These are phyloP conservation scores for Nemoura dubitans DNA, from an alignment of 2,888 invertebrate species.

Conservation along the genomic window DNA sequence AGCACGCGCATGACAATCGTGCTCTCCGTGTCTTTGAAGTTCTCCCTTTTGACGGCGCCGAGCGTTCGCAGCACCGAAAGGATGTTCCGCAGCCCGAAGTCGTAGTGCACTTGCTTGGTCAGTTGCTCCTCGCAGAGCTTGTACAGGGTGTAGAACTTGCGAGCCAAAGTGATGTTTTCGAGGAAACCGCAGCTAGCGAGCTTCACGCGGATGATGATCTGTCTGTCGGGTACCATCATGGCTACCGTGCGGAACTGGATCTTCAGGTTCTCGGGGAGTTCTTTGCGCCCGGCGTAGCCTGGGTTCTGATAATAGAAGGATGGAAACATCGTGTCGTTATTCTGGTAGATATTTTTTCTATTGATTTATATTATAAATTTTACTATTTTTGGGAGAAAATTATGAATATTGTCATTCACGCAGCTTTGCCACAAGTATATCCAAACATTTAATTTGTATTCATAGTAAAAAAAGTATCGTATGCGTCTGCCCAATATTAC, in stretches of 20 bases:
- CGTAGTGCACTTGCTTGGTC: constrained; percentile 97
- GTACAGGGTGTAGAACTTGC: constrained; percentile 96
- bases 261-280: constrained; percentile 95
- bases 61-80: constrained; percentile 91
- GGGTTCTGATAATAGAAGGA: constrained; percentile 77
- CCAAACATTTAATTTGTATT: no score
- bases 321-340: no score
- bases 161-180: constrained; percentile 92
- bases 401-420: no score
- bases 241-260: constrained; percentile 97
- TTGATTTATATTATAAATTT: no score
- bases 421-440: no score
- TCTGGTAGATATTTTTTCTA: no score
- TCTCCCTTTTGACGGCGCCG: constrained; percentile 90
- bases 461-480: no score
- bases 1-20: constrained; percentile 97
- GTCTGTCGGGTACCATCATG: constrained; percentile 98
- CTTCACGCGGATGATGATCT: constrained; percentile 96
- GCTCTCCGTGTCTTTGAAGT: constrained; percentile 91
- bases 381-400: no score
- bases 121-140: constrained; percentile 97
- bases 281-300: constrained; percentile 95
- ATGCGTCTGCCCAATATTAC: no score
- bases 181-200: constrained; percentile 95
- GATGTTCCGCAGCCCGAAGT: constrained; percentile 95